Evolutionary conservation across 2,797 vertebrate genomes (phyloP).

Genomic region (Notolabrus celidotus): DNA sequence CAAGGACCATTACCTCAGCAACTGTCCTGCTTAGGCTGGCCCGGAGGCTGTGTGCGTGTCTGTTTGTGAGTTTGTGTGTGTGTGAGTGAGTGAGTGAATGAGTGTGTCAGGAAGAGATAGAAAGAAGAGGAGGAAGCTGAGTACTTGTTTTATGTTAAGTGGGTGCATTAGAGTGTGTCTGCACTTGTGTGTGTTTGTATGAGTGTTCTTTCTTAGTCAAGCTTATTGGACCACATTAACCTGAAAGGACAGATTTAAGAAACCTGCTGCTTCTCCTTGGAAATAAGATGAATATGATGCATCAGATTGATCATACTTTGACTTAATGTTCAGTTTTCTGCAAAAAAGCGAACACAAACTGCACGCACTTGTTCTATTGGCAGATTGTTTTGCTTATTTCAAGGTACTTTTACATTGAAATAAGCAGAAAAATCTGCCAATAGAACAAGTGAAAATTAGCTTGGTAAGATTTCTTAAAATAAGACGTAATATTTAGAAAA

Average conservation of each 20-base stretch:
- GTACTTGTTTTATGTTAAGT: constrained; percentile 59
- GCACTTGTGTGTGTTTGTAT: constrained; percentile 14
- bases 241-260: neutral
- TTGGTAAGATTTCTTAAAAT: too few species aligned
- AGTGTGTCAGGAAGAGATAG: constrained; percentile 32
- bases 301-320: neutral
- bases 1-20: constrained; percentile 72
- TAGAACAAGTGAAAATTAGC: too few species aligned
- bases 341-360: neutral
- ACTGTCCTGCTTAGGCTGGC: constrained; percentile 59
- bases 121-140: constrained; percentile 45
- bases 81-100: constrained; percentile 34
- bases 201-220: constrained; percentile 8
- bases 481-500: too few species aligned
- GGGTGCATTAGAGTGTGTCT: constrained; percentile 40
- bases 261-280: neutral
- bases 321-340: too few species aligned
- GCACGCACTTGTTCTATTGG: too few species aligned
- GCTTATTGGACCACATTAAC: neutral
- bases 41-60: constrained; percentile 7
- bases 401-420: too few species aligned
- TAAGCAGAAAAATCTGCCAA: too few species aligned
- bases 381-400: too few species aligned
- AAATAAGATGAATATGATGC: neutral
- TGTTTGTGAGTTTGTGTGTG: constrained; percentile 33